Conservation (phyloP, 2,797 vertebrate species). For the Ciconia nigra region DNA sequence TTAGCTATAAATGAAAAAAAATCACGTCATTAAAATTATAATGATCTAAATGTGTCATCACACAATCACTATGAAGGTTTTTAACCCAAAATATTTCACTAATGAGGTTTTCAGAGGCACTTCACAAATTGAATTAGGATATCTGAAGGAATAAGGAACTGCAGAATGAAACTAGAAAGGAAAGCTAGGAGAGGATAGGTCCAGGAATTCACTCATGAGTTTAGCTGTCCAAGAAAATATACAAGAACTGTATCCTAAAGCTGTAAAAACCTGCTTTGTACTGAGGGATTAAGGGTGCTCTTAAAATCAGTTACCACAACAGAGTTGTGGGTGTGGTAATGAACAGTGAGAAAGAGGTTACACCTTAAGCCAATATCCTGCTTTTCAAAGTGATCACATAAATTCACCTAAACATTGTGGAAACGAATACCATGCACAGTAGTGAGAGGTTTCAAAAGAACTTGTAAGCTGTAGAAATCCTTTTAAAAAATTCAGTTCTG, state of each 20-base stretch:
- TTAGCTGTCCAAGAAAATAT: background rate
- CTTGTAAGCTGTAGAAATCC: background rate
- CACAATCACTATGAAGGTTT: background rate
- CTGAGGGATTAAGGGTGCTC: background rate
- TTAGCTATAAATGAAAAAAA: background rate
- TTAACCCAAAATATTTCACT: background rate
- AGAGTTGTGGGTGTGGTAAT: background rate
- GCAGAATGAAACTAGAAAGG: background rate
- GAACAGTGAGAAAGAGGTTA: background rate
- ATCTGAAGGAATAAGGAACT: background rate
- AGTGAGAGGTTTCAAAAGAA: background rate
- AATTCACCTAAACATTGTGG: background rate
- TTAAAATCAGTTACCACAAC: background rate
- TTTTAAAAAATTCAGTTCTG: background rate
- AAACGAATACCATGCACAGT: background rate
- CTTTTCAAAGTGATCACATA: background rate
- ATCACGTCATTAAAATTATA: background rate
- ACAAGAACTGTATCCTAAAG: background rate
- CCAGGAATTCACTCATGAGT: background rate
- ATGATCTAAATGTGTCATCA: background rate
- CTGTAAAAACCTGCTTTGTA: background rate
- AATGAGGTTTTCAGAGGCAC: background rate
- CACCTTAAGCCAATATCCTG: background rate
- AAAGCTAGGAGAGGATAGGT: background rate
- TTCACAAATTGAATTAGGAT: background rate